A percentile compares a stretch with the other conserved stretches of the same genome.
Evolutionary conservation across 2,797 vertebrate genomes (phyloP).

Genomic region (Platyrinchus mystaceus): DNA sequence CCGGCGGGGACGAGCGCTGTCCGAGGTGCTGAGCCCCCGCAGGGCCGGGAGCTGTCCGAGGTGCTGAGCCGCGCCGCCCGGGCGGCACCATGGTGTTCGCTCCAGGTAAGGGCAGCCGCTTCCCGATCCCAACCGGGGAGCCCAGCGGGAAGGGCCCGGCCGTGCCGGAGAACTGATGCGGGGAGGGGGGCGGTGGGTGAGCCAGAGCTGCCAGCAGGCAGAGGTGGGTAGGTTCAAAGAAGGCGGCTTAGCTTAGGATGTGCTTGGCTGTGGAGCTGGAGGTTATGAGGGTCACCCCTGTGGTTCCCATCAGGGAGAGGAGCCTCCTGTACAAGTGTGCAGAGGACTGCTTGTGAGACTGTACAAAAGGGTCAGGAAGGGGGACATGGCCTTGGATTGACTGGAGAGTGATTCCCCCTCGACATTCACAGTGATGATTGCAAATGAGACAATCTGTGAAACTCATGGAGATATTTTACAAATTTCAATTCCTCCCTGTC

Average conservation of each 20-base stretch:
- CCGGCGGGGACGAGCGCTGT: background rate
- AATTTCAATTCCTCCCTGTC: background rate
- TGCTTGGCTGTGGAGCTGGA: background rate
- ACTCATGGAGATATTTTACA: background rate
- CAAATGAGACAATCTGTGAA: background rate
- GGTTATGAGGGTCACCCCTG: background rate
- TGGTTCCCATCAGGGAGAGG: background rate
- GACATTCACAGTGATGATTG: background rate
- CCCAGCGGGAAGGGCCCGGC: background rate
- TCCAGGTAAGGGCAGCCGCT: slow-evolving; percentile 52
- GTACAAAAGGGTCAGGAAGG: background rate
- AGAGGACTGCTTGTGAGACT: background rate
- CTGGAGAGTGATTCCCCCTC: background rate
- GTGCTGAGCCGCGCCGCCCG: background rate
- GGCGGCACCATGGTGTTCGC: slow-evolving; percentile 55
- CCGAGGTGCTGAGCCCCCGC: background rate
- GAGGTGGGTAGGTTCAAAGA: background rate
- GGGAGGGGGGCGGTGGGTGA: background rate
- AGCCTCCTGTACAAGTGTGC: background rate
- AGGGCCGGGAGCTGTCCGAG: background rate
- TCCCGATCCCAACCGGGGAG: background rate
- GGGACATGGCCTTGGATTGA: background rate
- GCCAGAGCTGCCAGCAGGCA: background rate
- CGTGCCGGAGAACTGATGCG: background rate
- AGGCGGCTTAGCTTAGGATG: background rate